These are phyloP conservation scores for Sporophila hypoxantha DNA, from an alignment of 2,113 vertebrate genomes.

Conservation along the genomic window DNA sequence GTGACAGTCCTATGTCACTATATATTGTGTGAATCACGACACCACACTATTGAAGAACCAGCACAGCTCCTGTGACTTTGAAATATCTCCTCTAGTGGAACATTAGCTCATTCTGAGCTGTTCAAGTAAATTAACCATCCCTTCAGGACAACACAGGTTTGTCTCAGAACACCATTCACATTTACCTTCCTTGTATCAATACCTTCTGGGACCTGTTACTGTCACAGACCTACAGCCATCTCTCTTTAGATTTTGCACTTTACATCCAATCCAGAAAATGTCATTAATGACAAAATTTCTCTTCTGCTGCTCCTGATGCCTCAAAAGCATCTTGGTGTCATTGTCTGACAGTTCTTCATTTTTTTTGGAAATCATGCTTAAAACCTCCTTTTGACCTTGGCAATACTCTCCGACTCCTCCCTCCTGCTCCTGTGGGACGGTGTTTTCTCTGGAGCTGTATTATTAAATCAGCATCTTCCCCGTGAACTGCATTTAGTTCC, in stretches of 20 bases:
- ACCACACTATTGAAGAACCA: rapidly evolving
- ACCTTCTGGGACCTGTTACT: not conserved
- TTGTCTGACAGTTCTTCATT: not conserved
- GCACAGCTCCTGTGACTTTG: not conserved
- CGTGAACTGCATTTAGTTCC: not conserved
- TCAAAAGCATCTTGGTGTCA: not conserved
- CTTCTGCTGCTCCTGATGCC: not conserved
- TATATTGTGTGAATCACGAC: rapidly evolving
- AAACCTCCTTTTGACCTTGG: not conserved
- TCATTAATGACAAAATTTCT: not conserved
- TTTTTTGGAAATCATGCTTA: not conserved
- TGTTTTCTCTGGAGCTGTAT: not conserved
- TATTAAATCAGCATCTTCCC: not conserved
- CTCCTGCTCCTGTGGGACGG: not conserved
- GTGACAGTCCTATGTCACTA: not conserved
- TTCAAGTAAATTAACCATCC: not conserved
- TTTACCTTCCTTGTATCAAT: not conserved
- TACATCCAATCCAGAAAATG: not conserved
- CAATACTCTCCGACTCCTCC: not conserved
- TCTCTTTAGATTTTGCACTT: not conserved
- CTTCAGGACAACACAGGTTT: not conserved
- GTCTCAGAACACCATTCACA: not conserved
- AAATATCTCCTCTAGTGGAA: not conserved
- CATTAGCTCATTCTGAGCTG: not conserved
- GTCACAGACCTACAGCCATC: not conserved